A percentile compares a stretch with the other conserved stretches of the same genome.
Conservation (phyloP, 2,888 invertebrate genomes). For the Hesperia comma region DNA sequence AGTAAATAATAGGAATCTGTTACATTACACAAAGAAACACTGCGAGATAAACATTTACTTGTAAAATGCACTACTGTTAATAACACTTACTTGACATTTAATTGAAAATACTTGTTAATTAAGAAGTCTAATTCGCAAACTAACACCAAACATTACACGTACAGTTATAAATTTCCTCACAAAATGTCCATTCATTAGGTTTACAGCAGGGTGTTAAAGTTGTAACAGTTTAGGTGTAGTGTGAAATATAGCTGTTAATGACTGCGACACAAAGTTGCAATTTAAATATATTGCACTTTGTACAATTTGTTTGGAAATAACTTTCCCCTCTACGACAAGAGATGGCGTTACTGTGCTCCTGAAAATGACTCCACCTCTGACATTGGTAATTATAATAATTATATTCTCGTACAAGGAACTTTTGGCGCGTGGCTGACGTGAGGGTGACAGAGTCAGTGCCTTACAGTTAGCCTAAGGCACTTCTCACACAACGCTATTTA, state of each 20-base stretch:
- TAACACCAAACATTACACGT: conserved; percentile 1
- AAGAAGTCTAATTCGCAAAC: conserved; percentile 5
- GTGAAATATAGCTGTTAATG: not conserved
- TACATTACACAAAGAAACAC: too few species aligned
- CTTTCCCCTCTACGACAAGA: not conserved
- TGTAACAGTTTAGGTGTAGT: not conserved
- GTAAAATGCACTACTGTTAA: not conserved
- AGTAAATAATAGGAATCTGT: too few species aligned
- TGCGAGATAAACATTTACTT: not conserved
- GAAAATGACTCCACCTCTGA: too few species aligned
- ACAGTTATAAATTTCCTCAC: not conserved
- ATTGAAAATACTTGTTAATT: not conserved
- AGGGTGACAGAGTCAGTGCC: too few species aligned
- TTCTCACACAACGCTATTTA: too few species aligned
- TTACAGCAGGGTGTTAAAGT: not conserved
- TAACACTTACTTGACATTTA: not conserved
- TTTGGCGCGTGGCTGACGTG: too few species aligned
- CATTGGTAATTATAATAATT: too few species aligned
- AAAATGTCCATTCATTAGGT: conserved; percentile 1
- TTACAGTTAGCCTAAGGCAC: too few species aligned
- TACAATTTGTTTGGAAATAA: not conserved
- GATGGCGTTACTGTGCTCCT: too few species aligned
- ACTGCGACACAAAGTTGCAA: not conserved
- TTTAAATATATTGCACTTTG: not conserved
- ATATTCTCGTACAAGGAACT: too few species aligned